phyloP scores from a whole-genome alignment of 1,140 invertebrate species.

The Elymnias hypermnestra region DNA sequence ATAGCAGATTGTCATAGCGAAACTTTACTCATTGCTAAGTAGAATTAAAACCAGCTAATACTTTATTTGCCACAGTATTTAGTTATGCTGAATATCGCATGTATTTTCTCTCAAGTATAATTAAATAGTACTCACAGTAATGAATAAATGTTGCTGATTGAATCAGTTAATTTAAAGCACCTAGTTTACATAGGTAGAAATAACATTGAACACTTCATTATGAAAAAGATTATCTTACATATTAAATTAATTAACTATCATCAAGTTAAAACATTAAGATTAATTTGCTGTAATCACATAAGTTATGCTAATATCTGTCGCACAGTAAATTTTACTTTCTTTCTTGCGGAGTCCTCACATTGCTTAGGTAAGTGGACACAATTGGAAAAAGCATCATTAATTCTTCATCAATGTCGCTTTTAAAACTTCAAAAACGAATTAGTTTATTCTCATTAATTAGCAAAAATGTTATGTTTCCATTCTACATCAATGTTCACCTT shows the following conservation, averaged over 20 bases:
- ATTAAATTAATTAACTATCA: background rate
- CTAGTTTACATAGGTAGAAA: slow-evolving; percentile 17
- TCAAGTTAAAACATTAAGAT: slow-evolving; percentile 10
- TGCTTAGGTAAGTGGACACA: slow-evolving; percentile 71
- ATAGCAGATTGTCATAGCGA: slow-evolving; percentile 68
- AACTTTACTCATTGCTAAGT: slow-evolving; percentile 68
- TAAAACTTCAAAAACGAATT: slow-evolving; percentile 30
- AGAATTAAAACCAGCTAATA: slow-evolving; percentile 39
- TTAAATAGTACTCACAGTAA: slow-evolving; percentile 1
- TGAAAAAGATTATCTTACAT: background rate
- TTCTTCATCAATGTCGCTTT: slow-evolving; percentile 57
- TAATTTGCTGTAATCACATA: slow-evolving; percentile 42
- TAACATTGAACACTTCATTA: slow-evolving; percentile 15
- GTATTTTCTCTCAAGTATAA: slow-evolving; percentile 19
- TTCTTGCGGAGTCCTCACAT: slow-evolving; percentile 75
- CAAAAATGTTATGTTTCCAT: slow-evolving; percentile 42
- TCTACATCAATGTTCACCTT: slow-evolving; percentile 49
- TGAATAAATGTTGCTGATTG: slow-evolving; percentile 6
- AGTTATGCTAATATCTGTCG: slow-evolving; percentile 50
- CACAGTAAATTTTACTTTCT: slow-evolving; percentile 74
- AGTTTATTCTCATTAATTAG: slow-evolving; percentile 41
- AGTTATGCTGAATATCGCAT: slow-evolving; percentile 58
- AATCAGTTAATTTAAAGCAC: slow-evolving; percentile 15
- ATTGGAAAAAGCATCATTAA: slow-evolving; percentile 45
- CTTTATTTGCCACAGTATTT: slow-evolving; percentile 67